phyloP scores from a whole-genome alignment of 2,797 vertebrate genomes.

The Pristis pectinata region DNA sequence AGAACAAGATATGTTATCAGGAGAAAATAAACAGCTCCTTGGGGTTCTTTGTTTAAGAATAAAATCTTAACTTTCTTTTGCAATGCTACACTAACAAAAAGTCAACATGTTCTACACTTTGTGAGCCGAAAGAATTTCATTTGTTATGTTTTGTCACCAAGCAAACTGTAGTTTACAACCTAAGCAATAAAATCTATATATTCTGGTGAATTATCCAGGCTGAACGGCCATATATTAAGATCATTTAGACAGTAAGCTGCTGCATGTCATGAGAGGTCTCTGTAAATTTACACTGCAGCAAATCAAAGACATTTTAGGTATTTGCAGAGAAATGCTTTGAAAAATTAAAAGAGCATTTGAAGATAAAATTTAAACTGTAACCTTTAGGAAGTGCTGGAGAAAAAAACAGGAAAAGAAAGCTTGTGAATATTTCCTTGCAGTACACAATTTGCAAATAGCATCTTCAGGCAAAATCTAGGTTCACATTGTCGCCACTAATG shows the following conservation, averaged over 20 bases:
- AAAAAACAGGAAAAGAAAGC: background rate
- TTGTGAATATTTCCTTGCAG: background rate
- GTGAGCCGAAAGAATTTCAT: no score
- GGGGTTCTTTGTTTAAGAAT: background rate
- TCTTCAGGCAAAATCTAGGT: background rate
- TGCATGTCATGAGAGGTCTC: background rate
- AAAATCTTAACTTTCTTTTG: background rate
- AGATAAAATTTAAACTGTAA: background rate
- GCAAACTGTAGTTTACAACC: background rate
- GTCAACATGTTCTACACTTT: background rate
- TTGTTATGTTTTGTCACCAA: background rate
- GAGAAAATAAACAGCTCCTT: background rate
- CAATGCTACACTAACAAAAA: background rate
- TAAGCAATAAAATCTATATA: background rate
- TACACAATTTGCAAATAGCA: background rate
- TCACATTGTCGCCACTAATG: background rate
- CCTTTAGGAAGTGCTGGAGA: background rate
- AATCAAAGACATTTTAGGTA: constrained; percentile 14
- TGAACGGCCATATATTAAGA: constrained; percentile 3
- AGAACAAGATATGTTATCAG: background rate
- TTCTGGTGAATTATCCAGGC: background rate
- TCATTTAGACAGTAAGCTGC: background rate
- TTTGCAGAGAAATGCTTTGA: background rate
- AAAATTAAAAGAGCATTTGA: background rate
- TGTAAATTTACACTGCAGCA: background rate